These are phyloP conservation scores for Albula goreensis DNA, from an alignment of 2,113 vertebrate species.

Conservation along the genomic window DNA sequence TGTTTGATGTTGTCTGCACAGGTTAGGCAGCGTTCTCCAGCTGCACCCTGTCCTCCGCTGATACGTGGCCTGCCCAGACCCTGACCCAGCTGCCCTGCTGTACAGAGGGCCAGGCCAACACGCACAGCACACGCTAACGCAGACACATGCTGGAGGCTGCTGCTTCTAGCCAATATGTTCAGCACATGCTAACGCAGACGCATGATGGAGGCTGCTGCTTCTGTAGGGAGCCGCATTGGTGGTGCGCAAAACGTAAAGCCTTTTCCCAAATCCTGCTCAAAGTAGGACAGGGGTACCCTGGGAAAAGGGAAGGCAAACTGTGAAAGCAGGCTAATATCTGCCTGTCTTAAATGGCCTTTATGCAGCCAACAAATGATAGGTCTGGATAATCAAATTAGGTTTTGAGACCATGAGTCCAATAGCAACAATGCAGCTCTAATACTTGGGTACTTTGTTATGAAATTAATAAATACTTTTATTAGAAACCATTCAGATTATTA, in stretches of 20 bases:
- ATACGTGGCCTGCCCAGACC: background rate
- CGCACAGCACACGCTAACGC: background rate
- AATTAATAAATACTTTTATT: background rate
- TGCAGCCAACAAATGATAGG: background rate
- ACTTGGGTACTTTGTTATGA: background rate
- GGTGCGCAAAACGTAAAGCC: background rate
- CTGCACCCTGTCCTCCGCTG: too few relatives aligned
- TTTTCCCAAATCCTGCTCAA: background rate
- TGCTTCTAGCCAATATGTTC: background rate
- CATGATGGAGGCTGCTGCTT: background rate
- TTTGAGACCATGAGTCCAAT: background rate
- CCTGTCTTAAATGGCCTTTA: background rate
- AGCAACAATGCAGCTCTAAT: background rate
- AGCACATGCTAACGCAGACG: background rate
- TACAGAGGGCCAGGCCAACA: background rate
- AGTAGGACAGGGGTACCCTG: conserved; percentile 21
- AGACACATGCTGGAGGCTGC: background rate
- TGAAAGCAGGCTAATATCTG: conserved; percentile 16
- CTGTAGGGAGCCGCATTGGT: background rate
- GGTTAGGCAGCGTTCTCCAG: too few relatives aligned
- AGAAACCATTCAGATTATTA: background rate
- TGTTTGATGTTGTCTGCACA: too few relatives aligned
- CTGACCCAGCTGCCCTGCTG: background rate
- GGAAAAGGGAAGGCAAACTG: conserved; percentile 14
- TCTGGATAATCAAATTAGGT: conserved; percentile 1